These are phyloP conservation scores for Nicator chloris DNA, from an alignment of 2,113 vertebrate genomes.

Conservation along the genomic window DNA sequence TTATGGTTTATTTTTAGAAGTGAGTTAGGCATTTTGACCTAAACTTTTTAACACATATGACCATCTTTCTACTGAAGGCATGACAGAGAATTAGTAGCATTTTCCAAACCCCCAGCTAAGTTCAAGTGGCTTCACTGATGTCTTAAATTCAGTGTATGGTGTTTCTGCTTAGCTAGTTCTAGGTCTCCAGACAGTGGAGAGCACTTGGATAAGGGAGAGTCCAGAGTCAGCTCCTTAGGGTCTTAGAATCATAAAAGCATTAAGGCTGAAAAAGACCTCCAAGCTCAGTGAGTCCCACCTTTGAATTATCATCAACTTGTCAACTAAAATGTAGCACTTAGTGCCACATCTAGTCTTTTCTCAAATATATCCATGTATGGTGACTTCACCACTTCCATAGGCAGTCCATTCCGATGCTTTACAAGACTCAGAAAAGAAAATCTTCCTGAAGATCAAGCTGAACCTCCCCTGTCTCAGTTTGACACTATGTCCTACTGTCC, in stretches of 20 bases:
- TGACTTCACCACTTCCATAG: neutral
- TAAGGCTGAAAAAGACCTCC: neutral
- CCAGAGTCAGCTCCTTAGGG: neutral
- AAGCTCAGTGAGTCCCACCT: neutral
- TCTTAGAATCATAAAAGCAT: neutral
- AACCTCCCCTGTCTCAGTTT: neutral
- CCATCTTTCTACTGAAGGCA: neutral
- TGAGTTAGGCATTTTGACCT: neutral
- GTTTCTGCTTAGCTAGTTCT: neutral
- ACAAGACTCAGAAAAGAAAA: neutral
- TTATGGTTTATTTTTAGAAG: neutral
- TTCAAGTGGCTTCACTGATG: neutral
- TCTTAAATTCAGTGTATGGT: neutral
- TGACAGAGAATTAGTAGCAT: neutral
- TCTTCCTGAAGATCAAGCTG: neutral
- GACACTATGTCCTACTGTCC: neutral
- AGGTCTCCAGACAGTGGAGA: neutral
- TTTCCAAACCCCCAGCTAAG: neutral
- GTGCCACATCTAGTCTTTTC: neutral
- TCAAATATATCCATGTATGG: neutral
- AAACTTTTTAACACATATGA: neutral
- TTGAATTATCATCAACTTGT: no score
- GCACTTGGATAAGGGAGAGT: neutral
- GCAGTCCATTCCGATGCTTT: neutral
- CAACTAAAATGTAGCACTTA: neutral